phyloP scores from a whole-genome alignment of 2,888 invertebrate genomes.

The Cheiracanthium punctorium region DNA sequence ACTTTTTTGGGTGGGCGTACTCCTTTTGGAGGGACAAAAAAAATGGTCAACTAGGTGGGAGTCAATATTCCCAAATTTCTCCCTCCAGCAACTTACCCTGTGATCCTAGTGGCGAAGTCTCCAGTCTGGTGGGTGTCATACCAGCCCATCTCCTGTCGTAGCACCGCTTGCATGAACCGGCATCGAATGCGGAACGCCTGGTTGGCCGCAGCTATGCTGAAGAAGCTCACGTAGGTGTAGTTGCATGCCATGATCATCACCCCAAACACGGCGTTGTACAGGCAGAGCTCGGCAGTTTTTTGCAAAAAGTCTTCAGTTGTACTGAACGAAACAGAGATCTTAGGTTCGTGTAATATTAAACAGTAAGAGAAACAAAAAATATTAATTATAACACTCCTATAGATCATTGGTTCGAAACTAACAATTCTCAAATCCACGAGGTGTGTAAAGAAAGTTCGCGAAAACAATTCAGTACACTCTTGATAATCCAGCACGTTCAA shows the following conservation, averaged over 20 bases:
- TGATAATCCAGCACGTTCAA: too few relatives aligned
- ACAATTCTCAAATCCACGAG: too few relatives aligned
- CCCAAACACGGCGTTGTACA: conserved; percentile 31
- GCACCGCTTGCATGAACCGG: conserved; percentile 76
- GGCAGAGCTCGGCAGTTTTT: conserved; percentile 32
- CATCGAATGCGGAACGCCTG: conserved; percentile 78
- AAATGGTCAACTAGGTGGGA: too few relatives aligned
- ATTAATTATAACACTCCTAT: too few relatives aligned
- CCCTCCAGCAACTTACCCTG: conserved; percentile 77
- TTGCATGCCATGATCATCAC: conserved; percentile 39
- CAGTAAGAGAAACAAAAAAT: too few relatives aligned
- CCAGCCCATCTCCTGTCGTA: conserved; percentile 77
- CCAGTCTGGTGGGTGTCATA: conserved; percentile 77
- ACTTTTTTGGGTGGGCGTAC: too few relatives aligned
- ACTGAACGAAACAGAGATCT: too few relatives aligned
- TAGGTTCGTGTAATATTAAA: too few relatives aligned
- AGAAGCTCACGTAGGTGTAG: conserved; percentile 60
- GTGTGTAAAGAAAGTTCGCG: too few relatives aligned
- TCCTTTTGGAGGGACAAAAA: too few relatives aligned
- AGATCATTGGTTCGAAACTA: too few relatives aligned
- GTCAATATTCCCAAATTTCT: background rate
- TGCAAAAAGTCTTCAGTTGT: conserved; percentile 48
- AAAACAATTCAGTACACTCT: too few relatives aligned
- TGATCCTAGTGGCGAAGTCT: conserved; percentile 77
- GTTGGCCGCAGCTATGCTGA: conserved; percentile 72